phyloP scores from a whole-genome alignment of 2,113 vertebrate species.

The Climacteris rufus region DNA sequence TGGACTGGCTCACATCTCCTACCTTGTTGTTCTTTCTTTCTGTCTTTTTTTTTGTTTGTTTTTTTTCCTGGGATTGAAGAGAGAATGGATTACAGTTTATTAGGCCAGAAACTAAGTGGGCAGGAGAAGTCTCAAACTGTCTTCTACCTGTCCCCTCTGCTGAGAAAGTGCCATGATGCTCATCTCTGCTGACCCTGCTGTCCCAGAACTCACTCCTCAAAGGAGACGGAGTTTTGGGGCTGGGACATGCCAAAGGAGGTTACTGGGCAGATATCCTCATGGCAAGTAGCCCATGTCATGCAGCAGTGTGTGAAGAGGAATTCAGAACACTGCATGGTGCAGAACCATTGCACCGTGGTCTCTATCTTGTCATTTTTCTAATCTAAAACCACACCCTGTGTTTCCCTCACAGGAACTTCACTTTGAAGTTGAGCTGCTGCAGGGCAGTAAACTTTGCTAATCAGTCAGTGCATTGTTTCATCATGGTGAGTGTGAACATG shows the following conservation, averaged over 20 bases:
- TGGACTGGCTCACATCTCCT: background rate
- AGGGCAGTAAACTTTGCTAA: background rate
- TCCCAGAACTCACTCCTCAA: fast-evolving
- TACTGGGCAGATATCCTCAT: background rate
- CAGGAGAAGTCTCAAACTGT: background rate
- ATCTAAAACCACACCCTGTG: background rate
- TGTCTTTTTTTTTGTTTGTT: too few relatives aligned
- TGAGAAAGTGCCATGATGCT: background rate
- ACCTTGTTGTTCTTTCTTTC: background rate
- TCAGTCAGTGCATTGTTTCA: background rate
- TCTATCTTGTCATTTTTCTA: background rate
- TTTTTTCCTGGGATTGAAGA: fast-evolving
- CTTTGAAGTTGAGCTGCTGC: fast-evolving
- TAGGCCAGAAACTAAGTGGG: background rate
- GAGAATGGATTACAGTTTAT: background rate
- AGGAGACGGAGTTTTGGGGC: background rate
- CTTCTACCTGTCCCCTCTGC: background rate
- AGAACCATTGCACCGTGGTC: background rate
- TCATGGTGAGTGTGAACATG: background rate
- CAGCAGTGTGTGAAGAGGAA: background rate
- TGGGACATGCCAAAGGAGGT: background rate
- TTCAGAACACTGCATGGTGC: background rate
- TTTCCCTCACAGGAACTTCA: background rate
- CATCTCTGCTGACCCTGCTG: background rate
- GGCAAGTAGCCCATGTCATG: background rate